These are phyloP conservation scores for Shargacucullia verbasci DNA, from an alignment of 2,888 invertebrate genomes.

Conservation along the genomic window DNA sequence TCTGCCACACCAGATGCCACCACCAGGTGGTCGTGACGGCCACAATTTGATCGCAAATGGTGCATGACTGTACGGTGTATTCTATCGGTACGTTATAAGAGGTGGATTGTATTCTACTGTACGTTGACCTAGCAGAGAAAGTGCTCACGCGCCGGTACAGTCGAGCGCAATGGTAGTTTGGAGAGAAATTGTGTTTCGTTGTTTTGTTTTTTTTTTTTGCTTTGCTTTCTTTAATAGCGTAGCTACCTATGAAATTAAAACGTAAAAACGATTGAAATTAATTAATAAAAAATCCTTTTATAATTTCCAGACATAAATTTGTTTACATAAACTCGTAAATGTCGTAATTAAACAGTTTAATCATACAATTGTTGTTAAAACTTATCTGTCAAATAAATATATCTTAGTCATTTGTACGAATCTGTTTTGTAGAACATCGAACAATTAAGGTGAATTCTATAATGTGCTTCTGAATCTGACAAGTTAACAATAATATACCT, in stretches of 20 bases:
- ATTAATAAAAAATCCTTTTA: no score
- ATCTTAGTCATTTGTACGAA: background rate
- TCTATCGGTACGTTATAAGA: conserved; percentile 26
- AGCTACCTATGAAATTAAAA: no score
- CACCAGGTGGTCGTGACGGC: conserved; percentile 6
- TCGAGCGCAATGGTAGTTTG: conserved; percentile 24
- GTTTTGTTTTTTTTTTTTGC: background rate
- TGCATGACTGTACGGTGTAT: conserved; percentile 51
- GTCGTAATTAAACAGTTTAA: no score
- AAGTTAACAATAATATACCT: background rate
- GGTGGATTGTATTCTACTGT: conserved; percentile 42
- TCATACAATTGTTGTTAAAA: no score
- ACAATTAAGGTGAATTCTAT: background rate
- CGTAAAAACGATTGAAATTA: no score
- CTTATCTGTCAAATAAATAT: no score
- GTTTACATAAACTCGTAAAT: no score
- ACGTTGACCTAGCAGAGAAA: conserved; percentile 63
- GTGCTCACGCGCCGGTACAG: conserved; percentile 50
- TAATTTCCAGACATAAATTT: no score
- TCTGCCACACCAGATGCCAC: no score
- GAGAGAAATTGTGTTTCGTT: conserved; percentile 2
- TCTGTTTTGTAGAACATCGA: background rate
- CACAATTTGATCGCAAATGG: conserved; percentile 30
- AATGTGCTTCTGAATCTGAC: background rate
- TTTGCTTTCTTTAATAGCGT: background rate